Conservation (phyloP, 2,797 vertebrate genomes). For the Buphagus erythrorhynchus region DNA sequence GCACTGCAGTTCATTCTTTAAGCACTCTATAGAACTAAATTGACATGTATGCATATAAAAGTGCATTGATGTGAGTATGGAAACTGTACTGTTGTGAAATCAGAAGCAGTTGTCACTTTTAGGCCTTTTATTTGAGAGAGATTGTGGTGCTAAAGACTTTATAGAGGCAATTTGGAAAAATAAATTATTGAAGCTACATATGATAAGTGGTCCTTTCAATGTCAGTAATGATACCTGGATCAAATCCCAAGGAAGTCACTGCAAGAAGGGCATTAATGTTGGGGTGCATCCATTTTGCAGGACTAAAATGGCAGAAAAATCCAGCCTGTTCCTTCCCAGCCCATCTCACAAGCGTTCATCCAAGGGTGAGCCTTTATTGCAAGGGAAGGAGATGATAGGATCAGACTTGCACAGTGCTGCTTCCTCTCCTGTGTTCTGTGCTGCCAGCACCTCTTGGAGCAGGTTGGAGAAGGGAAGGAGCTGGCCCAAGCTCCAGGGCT, state of each 20-base stretch:
- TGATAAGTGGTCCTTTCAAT: neutral
- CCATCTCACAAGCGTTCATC: neutral
- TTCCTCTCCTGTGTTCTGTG: neutral
- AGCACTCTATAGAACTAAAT: neutral
- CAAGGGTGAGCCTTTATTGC: neutral
- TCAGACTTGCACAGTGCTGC: rapidly evolving
- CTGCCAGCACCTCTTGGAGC: neutral
- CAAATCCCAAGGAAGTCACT: neutral
- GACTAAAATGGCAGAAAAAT: neutral
- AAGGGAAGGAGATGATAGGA: neutral
- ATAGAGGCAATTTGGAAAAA: neutral
- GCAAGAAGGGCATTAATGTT: neutral
- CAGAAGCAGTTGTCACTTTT: neutral
- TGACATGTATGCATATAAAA: neutral
- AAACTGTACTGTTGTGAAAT: neutral
- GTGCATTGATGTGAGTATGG: neutral
- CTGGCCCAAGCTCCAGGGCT: neutral
- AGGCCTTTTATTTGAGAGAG: neutral
- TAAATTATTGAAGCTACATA: neutral
- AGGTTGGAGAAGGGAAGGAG: neutral
- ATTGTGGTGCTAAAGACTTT: neutral
- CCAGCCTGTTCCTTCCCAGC: neutral
- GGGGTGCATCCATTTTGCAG: neutral
- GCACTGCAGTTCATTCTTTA: neutral
- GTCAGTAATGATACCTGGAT: neutral